Evolutionary conservation across 2,888 invertebrate genomes (phyloP).

Genomic region (Troides helena): DNA sequence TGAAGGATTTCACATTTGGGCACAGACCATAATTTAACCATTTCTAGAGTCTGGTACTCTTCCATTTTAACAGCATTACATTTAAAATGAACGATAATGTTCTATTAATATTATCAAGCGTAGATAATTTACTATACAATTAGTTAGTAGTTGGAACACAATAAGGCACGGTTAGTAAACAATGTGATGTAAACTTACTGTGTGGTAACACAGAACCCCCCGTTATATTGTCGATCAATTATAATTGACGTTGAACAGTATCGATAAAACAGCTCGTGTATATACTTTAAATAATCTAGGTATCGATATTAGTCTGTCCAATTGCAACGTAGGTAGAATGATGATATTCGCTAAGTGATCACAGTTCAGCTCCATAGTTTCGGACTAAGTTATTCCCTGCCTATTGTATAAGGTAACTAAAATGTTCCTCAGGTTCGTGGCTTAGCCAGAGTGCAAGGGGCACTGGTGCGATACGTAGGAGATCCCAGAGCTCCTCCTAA

Average conservation of each 20-base stretch:
- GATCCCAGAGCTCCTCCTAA: too few relatives aligned
- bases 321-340: background rate
- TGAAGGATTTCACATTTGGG: too few relatives aligned
- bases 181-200: slow-evolving; percentile 12
- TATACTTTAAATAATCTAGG: background rate
- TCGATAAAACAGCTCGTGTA: background rate
- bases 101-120: slow-evolving; percentile 6
- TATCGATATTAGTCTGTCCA: too few relatives aligned
- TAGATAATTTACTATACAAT: slow-evolving; percentile 18
- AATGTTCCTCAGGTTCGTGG: too few relatives aligned
- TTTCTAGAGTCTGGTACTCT: too few relatives aligned
- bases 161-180: slow-evolving; percentile 16
- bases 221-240: slow-evolving; percentile 10
- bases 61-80: too few relatives aligned
- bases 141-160: slow-evolving; percentile 6
- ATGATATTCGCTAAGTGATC: background rate
- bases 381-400: too few relatives aligned
- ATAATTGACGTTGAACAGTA: background rate
- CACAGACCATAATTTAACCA: too few relatives aligned
- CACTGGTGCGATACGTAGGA: too few relatives aligned
- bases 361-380: too few relatives aligned
- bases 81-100: background rate
- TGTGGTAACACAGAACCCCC: slow-evolving; percentile 2
- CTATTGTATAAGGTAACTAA: too few relatives aligned
- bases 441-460: too few relatives aligned